Evolutionary conservation across 2,797 vertebrate genomes (phyloP).

Genomic region (Sibirionetta formosa): DNA sequence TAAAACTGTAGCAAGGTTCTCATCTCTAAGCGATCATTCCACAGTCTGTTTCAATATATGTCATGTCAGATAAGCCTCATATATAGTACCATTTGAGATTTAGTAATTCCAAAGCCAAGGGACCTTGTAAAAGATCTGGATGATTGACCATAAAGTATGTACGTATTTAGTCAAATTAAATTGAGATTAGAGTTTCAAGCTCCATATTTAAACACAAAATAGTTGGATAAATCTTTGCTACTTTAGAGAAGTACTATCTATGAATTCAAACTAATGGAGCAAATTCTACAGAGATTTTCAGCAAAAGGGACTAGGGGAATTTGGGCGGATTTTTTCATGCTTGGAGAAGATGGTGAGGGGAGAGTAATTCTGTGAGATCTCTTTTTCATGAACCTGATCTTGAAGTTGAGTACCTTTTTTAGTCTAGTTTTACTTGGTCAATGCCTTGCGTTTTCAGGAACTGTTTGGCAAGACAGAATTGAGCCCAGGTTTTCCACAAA

Average conservation of each 20-base stretch:
- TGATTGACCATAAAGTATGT: conserved; percentile 85
- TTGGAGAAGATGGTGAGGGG: background rate
- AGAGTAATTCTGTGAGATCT: background rate
- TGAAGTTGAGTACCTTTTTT: background rate
- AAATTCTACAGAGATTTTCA: conserved; percentile 53
- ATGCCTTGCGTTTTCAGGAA: background rate
- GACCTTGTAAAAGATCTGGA: conserved; percentile 82
- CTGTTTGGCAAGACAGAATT: background rate
- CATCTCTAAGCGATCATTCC: conserved; percentile 81
- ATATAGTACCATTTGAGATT: conserved; percentile 73
- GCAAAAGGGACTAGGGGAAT: background rate
- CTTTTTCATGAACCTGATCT: background rate
- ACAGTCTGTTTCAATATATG: conserved; percentile 84
- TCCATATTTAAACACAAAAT: conserved; percentile 80
- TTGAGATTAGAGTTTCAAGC: conserved; percentile 76
- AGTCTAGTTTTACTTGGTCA: background rate
- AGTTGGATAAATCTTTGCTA: conserved; percentile 72
- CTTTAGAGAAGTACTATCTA: conserved; percentile 70
- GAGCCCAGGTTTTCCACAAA: background rate
- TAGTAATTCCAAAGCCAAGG: conserved; percentile 81
- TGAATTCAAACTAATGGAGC: conserved; percentile 19
- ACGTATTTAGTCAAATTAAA: conserved; percentile 87
- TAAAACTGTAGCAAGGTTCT: conserved; percentile 82
- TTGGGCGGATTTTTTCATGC: background rate
- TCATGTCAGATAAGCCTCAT: conserved; percentile 83